Evolutionary conservation across 1,140 invertebrate genomes (phyloP), one percentile per base, ranked within the genome.

Genomic region (Trachelipus rathkii): DNA sequence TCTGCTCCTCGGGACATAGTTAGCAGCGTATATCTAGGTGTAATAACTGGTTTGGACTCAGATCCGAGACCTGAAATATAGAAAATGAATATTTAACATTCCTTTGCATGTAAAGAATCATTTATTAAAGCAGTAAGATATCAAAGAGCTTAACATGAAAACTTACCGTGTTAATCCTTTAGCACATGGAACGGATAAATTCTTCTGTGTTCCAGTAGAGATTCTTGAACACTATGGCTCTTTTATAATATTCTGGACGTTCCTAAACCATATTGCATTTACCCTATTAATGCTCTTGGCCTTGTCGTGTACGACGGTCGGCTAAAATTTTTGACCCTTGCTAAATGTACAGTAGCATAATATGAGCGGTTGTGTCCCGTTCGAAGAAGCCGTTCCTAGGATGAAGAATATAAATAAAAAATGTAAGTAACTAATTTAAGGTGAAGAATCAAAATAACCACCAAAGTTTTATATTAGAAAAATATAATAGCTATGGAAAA

Each of bases 341-440:
- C 87, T 45, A 87, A 82, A 83, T 94, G 91, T 13, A 95, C 89
- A 0, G 93, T 92, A 19, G 90, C 93, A 87, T 92, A 96, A 84
- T 96, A 97, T 78, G 90, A 91, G 93, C 93, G 46, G 93, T 93
- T 0, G 95, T 97, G 94, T 95, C 15, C 95, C 95, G 85, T 89
- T 87, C 80, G 75, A 0, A 81, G 60, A 84, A 92, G 89, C 78
- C 89, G 87, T 85, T 88, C 87, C 93, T 94, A 78, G 70, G n/a
- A n/a, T n/a, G n/a, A n/a, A n/a, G n/a, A n/a, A n/a, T n/a, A n/a
- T n/a, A n/a, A n/a, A n/a, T n/a, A n/a, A n/a, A n/a, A n/a, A n/a
- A n/a, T n/a, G n/a, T n/a, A n/a, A n/a, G n/a, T n/a, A n/a, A n/a
- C n/a, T n/a, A n/a, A n/a, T n/a, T 77, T 69, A 75, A 10, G 46